These are phyloP conservation scores for Linnaemya vulpina DNA, from an alignment of 2,888 invertebrate species.

Conservation along the genomic window DNA sequence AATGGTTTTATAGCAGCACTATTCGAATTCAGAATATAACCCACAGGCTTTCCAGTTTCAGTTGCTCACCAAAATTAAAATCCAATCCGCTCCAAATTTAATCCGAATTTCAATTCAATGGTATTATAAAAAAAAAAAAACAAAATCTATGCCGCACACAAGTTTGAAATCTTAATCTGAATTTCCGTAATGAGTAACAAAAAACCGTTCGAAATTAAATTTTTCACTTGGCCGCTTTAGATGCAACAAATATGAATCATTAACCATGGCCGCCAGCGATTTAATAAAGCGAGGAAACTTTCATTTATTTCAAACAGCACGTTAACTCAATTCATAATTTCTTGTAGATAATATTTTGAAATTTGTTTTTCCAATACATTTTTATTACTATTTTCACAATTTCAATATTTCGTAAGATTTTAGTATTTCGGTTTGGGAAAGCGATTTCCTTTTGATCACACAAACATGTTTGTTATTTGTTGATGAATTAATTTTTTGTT, in stretches of 20 bases:
- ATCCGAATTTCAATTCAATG: no score
- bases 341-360: background rate
- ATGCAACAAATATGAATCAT: constrained; percentile 35
- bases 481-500: background rate
- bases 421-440: background rate
- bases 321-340: background rate
- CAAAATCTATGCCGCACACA: background rate
- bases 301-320: constrained; percentile 19
- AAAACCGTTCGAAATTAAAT: background rate
- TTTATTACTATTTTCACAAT: background rate
- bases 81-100: no score
- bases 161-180: background rate
- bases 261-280: constrained; percentile 23
- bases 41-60: no score
- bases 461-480: background rate
- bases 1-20: no score
- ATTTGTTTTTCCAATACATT: background rate
- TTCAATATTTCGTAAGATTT: background rate
- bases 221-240: constrained; percentile 16
- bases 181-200: constrained; percentile 14
- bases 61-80: no score
- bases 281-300: constrained; percentile 45
- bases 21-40: no score
- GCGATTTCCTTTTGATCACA: background rate
- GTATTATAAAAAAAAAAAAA: no score